Evolutionary conservation across 2,113 vertebrate species (phyloP), one percentile per base, ranked within the genome.

Genomic region (Mystacornis crossleyi): DNA sequence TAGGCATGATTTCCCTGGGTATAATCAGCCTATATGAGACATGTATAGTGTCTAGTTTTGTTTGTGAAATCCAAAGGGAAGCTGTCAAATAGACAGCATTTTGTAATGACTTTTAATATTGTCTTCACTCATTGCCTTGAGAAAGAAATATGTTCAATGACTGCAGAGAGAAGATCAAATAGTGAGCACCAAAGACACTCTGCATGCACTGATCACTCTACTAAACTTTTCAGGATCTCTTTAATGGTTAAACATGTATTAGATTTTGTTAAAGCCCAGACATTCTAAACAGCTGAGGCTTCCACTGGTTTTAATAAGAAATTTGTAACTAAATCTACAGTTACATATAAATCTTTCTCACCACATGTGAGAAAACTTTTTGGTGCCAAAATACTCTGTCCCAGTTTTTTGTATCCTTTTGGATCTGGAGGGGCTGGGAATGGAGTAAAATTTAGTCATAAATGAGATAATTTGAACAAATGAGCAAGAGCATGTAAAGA

Each of bases 301-400:
- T n/a, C 10, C 6, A n/a, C 36, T 40, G 19, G 5, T 90, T 86
- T 86, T 45, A 82, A 57, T 50, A n/a, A 73, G 54, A 80, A 85
- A 61, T 47, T 69, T 45, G 3, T 47, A 34, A 65, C 8, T 65
- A 60, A 77, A 73, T 38, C 25, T 4, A 18, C 33, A 60, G 57
- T 7, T n/a, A n/a, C n/a, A n/a, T n/a, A n/a, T n/a, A n/a, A n/a
- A n/a, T n/a, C n/a, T n/a, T n/a, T n/a, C 60, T 47, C 14, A 31
- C 9, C 14, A 31, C 4, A 50, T 0, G 0, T 23, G 38, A n/a
- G 47, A 84, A 66, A 86, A 7, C 2, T 5, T 54, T 16, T 53
- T n/a, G 4, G 6, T 71, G 19, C 3, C 79, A 42, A 87, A 90
- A 81, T 33, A 53, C 8, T 64, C 29, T 4, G 6, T 70, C 19